These are phyloP conservation scores for Halictus ligatus DNA, from an alignment of 2,888 invertebrate genomes.

Conservation along the genomic window DNA sequence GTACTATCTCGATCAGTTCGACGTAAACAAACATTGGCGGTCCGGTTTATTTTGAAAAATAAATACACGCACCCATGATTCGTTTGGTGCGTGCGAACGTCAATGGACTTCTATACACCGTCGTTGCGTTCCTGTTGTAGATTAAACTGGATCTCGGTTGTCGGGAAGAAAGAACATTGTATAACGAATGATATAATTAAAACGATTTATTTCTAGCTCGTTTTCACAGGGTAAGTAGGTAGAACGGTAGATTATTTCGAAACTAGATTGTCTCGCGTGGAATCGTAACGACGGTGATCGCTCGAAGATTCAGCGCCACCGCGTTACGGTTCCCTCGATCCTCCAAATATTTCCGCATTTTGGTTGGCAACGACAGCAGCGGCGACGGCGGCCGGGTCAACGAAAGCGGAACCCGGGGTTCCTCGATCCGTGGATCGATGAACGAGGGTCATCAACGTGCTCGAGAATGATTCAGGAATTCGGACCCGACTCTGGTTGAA, in stretches of 20 bases:
- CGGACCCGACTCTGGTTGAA: neutral
- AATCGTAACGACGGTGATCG: neutral
- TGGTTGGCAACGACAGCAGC: neutral
- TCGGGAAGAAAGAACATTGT: neutral
- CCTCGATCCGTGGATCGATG: conserved; percentile 20
- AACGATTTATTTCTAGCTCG: conserved; percentile 3
- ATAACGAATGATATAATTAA: conserved; percentile 3
- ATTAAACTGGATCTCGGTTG: neutral
- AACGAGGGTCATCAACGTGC: neutral
- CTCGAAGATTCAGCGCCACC: neutral
- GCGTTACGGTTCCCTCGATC: neutral
- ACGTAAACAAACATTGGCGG: neutral
- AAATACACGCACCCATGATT: neutral
- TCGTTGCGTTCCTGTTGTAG: neutral
- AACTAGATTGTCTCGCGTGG: neutral
- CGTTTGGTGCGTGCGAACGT: neutral
- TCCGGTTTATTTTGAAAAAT: neutral
- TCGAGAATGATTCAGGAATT: conserved; percentile 30
- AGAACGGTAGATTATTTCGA: neutral
- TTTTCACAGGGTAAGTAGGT: neutral
- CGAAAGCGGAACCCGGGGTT: conserved; percentile 27
- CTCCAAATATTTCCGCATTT: conserved; percentile 17
- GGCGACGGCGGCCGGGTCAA: neutral
- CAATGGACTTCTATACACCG: neutral
- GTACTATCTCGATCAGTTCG: neutral